These are phyloP conservation scores for Acinonyx jubatus DNA, from an alignment of 2,113 vertebrate genomes.

Conservation along the genomic window DNA sequence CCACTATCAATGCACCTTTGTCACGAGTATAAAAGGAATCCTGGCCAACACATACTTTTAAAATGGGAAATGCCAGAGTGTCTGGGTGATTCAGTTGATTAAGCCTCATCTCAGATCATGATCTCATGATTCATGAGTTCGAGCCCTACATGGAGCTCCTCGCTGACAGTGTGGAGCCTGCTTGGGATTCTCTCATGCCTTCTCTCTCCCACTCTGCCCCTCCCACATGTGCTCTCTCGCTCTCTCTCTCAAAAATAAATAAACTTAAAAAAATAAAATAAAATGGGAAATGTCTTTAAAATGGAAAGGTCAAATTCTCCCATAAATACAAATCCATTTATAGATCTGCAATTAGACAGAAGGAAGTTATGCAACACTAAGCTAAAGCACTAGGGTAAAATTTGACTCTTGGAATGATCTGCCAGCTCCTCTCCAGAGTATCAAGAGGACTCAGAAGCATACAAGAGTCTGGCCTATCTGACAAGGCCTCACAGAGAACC, in stretches of 20 bases:
- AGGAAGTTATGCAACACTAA: not conserved
- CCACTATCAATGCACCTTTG: not conserved
- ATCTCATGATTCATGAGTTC: too few species aligned
- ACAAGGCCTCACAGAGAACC: not conserved
- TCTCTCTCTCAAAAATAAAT: too few species aligned
- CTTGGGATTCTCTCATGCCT: too few species aligned
- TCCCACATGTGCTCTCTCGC: too few species aligned
- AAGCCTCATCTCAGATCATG: too few species aligned
- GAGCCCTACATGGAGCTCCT: too few species aligned
- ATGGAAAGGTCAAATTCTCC: not conserved
- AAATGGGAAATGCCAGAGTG: not conserved
- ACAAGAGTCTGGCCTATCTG: not conserved
- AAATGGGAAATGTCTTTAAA: not conserved
- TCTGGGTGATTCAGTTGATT: too few species aligned
- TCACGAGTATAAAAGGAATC: not conserved
- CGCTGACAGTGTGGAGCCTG: too few species aligned
- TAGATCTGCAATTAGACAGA: not conserved
- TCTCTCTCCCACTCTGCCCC: too few species aligned
- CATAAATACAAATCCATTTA: not conserved
- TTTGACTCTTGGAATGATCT: rapidly evolving
- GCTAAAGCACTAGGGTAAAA: rapidly evolving
- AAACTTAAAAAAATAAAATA: not conserved
- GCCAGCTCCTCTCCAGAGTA: not conserved
- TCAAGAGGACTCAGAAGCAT: not conserved
- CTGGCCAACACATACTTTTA: not conserved